Percentiles rank a stretch among this genome's conserved stretches.
Evolutionary conservation across 2,797 vertebrate genomes (phyloP).

Genomic region (Silurus aristotelis): DNA sequence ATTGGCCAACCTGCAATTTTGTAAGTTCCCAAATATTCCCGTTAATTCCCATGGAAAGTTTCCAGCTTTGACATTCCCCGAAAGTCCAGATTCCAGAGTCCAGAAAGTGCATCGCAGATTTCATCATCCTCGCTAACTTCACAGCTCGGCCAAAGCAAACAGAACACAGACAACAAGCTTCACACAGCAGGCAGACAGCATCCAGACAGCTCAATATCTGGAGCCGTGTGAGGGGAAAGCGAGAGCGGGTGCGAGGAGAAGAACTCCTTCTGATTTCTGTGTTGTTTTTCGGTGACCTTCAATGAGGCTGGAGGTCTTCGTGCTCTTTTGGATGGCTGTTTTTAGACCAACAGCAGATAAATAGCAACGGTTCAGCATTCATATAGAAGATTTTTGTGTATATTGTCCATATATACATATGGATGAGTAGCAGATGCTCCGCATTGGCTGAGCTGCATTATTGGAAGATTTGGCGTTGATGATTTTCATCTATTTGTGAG

Average conservation of each 20-base stretch:
- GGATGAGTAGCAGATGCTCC: too few relatives aligned
- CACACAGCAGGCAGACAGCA: slow-evolving; percentile 29
- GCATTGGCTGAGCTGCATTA: background rate
- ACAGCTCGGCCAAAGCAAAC: slow-evolving; percentile 17
- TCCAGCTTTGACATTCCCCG: too few relatives aligned
- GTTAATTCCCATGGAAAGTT: too few relatives aligned
- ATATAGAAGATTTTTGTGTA: too few relatives aligned
- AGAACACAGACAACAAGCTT: slow-evolving; percentile 39
- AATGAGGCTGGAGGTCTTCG: background rate
- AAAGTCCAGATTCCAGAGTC: too few relatives aligned
- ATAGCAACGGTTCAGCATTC: background rate
- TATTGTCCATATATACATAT: too few relatives aligned
- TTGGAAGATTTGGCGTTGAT: background rate
- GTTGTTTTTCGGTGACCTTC: slow-evolving; percentile 42
- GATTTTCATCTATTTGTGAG: background rate
- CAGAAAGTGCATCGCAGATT: slow-evolving; percentile 33
- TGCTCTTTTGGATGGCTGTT: background rate
- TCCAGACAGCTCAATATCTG: slow-evolving; percentile 39
- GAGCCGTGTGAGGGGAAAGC: background rate
- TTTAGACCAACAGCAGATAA: background rate
- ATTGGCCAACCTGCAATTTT: too few relatives aligned
- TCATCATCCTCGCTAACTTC: slow-evolving; percentile 15
- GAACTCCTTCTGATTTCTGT: slow-evolving; percentile 26
- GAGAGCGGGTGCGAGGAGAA: background rate
- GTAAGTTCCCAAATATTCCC: too few relatives aligned